phyloP scores from a whole-genome alignment of 1,140 invertebrate genomes.

The Alviniconcha marisindica region DNA sequence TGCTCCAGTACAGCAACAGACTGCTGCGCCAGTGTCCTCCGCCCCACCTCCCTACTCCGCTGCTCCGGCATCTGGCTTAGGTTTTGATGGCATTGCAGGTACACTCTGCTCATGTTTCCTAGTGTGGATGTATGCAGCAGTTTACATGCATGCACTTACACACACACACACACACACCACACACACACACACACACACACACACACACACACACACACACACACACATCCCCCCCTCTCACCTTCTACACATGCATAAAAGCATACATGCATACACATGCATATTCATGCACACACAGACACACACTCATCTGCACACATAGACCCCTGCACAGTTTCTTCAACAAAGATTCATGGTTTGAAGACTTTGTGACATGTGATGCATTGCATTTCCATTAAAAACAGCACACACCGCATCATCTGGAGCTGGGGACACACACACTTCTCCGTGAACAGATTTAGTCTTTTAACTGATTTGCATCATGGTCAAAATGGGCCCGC shows the following conservation, averaged over 20 bases:
- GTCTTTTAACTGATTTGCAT: no score
- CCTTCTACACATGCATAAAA: no score
- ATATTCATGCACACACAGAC: not conserved
- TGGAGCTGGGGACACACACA: no score
- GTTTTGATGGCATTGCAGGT: not conserved
- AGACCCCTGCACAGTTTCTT: not conserved
- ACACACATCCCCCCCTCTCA: not conserved
- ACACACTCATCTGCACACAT: not conserved
- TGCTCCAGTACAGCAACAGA: not conserved
- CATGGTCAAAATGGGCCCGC: no score
- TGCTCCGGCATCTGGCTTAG: not conserved
- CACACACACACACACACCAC: not conserved
- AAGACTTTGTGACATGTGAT: no score
- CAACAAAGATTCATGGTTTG: no score
- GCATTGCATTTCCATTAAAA: no score
- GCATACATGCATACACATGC: not conserved
- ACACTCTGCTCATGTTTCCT: not conserved
- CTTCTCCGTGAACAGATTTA: no score
- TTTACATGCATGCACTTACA: not conserved
- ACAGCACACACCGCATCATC: no score
- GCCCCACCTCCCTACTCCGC: not conserved
- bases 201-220: not conserved
- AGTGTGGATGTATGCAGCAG: no score
- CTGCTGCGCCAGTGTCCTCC: not conserved
- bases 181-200: not conserved